These are phyloP conservation scores for Diglossa brunneiventris DNA, from an alignment of 2,113 vertebrate species.

Conservation along the genomic window DNA sequence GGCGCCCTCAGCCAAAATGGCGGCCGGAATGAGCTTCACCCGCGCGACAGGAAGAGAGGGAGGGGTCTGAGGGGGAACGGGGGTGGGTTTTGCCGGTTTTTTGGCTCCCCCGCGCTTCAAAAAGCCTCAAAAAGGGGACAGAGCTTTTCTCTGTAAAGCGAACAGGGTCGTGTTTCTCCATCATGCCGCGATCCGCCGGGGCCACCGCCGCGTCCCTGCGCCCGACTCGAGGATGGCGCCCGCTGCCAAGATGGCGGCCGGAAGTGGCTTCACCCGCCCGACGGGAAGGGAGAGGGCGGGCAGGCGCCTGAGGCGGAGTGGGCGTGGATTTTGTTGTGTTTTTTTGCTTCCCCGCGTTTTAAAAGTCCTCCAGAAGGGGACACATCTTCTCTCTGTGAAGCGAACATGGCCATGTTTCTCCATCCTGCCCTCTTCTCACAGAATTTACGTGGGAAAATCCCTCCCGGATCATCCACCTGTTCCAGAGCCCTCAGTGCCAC, in stretches of 20 bases:
- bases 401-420: fast-evolving
- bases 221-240: neutral
- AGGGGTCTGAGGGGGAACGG: too few relatives aligned
- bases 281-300: neutral
- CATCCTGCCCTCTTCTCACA: fast-evolving
- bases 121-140: neutral
- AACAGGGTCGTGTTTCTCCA: neutral
- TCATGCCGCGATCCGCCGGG: neutral
- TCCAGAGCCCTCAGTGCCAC: fast-evolving
- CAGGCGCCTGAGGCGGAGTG: neutral
- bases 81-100: neutral
- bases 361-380: fast-evolving
- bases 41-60: neutral
- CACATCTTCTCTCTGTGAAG: fast-evolving
- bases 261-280: neutral
- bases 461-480: fast-evolving
- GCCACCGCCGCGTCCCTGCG: neutral
- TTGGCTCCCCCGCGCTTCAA: neutral
- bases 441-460: neutral
- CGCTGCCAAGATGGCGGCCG: neutral
- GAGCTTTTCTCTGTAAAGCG: too few relatives aligned
- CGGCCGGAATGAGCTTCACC: neutral
- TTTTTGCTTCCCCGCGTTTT: neutral
- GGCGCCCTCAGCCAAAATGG: conserved; percentile 53
- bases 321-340: fast-evolving